Conservation (phyloP, 2,888 invertebrate genomes). For the Meliscaeva auricollis region DNA sequence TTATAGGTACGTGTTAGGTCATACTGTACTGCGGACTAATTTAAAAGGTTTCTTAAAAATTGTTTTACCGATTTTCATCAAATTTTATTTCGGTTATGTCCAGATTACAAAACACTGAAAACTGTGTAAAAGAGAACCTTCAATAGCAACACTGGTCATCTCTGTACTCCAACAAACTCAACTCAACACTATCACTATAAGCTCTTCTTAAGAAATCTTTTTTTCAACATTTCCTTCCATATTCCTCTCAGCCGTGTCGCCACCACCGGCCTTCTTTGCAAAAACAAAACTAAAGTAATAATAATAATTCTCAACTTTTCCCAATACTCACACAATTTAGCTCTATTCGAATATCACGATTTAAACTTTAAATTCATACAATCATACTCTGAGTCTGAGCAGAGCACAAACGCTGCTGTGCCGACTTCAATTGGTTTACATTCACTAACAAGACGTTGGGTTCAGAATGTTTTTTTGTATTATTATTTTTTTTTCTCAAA, state of each 20-base stretch:
- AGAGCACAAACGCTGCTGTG: constrained; percentile 21
- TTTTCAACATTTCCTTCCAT: constrained; percentile 65
- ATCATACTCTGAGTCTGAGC: not conserved
- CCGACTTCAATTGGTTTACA: constrained; percentile 73
- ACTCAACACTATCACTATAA: constrained; percentile 44
- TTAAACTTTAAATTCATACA: constrained; percentile 42
- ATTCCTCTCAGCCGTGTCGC: constrained; percentile 2
- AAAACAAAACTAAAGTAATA: constrained; percentile 1
- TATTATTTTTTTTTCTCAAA: constrained; percentile 38
- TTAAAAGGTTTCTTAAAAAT: too few species aligned
- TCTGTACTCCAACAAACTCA: constrained; percentile 7
- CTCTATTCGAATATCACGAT: constrained; percentile 51
- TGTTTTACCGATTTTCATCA: too few species aligned
- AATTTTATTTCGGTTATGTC: too few species aligned
- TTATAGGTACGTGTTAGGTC: too few species aligned
- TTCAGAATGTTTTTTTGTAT: constrained; percentile 12
- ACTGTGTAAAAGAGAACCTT: not conserved
- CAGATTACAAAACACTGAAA: not conserved
- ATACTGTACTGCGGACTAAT: too few species aligned
- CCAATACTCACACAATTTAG: constrained; percentile 43
- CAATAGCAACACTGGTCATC: constrained; percentile 44
- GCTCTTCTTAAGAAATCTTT: constrained; percentile 66
- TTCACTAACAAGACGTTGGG: constrained; percentile 72
- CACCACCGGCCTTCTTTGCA: constrained; percentile 12
- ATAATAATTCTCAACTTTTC: constrained; percentile 46